These are phyloP conservation scores for Anticlea derivata DNA, from an alignment of 2,888 invertebrate genomes.

Conservation along the genomic window DNA sequence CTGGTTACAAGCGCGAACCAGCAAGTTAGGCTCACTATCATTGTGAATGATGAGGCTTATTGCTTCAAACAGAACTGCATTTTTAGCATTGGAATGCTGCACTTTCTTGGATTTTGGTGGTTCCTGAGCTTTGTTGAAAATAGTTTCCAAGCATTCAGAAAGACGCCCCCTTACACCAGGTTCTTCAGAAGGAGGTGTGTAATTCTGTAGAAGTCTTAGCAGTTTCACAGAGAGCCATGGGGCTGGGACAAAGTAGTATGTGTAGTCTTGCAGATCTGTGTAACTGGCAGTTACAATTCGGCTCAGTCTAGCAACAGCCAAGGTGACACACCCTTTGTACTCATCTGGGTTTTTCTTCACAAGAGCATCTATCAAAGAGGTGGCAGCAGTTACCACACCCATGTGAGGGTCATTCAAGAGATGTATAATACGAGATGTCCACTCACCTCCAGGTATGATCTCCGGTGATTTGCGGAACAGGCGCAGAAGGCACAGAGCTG, in stretches of 20 bases:
- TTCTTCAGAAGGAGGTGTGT: slow-evolving; percentile 97
- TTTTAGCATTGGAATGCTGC: slow-evolving; percentile 99
- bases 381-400: slow-evolving; percentile 99
- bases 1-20: slow-evolving; percentile 99
- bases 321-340: slow-evolving; percentile 99
- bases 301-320: slow-evolving; percentile 98
- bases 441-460: slow-evolving; percentile 98
- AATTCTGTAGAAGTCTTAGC: slow-evolving; percentile 97
- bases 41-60: slow-evolving; percentile 99
- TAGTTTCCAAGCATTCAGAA: slow-evolving; percentile 99
- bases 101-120: slow-evolving; percentile 99
- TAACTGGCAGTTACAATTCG: slow-evolving; percentile 99
- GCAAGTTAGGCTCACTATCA: slow-evolving; percentile 97
- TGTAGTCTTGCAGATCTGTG: slow-evolving; percentile 99
- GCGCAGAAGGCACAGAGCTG: slow-evolving; percentile 97
- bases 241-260: slow-evolving; percentile 99
- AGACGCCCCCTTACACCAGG: slow-evolving; percentile 97
- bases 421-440: slow-evolving; percentile 99
- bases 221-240: slow-evolving; percentile 99
- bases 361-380: slow-evolving; percentile 98
- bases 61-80: slow-evolving; percentile 99
- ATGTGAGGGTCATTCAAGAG: slow-evolving; percentile 99
- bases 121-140: slow-evolving; percentile 99
- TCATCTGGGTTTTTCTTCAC: slow-evolving; percentile 99
- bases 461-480: slow-evolving; percentile 97